Evolutionary conservation across 2,113 vertebrate genomes (phyloP), one percentile per base, ranked within the genome.

Genomic region (Pao palembangensis): DNA sequence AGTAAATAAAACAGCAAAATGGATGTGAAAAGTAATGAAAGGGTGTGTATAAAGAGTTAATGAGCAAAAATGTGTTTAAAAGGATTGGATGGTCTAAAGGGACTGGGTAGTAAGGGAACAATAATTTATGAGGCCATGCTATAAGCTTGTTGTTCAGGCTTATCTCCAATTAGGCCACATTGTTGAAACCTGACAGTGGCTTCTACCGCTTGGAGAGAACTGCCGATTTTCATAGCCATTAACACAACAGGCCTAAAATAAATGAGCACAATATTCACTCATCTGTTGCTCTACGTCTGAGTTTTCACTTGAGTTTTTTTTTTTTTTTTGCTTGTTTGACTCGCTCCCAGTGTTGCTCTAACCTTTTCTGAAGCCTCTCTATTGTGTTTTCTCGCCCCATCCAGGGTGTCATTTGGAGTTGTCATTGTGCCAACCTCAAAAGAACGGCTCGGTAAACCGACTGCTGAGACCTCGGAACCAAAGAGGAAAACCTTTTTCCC

Each of bases 141-240:
- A 81, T 77, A 81, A 68, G 64, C 76, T 81, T 87, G 88, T 89
- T 91, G 88, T 89, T 90, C 71, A 61, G 84, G 69, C 85, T 88
- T 90, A 89, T 91, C 88, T 84, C 85, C 86, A 90, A 90, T 90
- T 91, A 91, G 85, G 80, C 78, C 73, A 76, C 73, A 82, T 88
- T 86, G 83, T 88, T 80, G 79, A 80, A 71, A 67, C 65, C 71
- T 85, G 82, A 84, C 78, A 84, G 76, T 82, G 58, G 77, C 81
- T 86, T 70, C 85, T 81, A 82, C 72, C 63, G 73, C 64, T 81
- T 54, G 58, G 78, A 65, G 83, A 85, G 80, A 86, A 74, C 69
- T 51, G 79, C 84, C 81, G 73, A 82, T 88, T 86, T 87, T 75
- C 82, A 81, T 72, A 80, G 70, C 84, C 79, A 87, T 88, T 88